Conservation (phyloP, 2,888 invertebrate species). For the Brachypterus glaber region DNA sequence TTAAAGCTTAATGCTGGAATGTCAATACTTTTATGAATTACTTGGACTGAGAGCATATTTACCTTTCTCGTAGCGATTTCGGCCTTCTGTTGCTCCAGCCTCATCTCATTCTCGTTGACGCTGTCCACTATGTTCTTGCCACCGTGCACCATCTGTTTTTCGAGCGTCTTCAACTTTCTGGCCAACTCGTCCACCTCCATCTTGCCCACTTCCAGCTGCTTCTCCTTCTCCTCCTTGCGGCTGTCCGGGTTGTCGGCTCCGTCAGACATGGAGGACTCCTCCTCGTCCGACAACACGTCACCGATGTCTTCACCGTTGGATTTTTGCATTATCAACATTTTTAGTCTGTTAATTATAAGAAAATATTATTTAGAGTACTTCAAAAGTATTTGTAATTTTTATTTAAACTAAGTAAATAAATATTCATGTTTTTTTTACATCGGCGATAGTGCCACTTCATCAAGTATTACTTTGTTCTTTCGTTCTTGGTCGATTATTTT, state of each 20-base stretch:
- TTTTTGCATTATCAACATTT: slow-evolving; percentile 34
- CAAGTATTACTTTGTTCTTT: too few relatives aligned
- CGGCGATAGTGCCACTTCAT: too few relatives aligned
- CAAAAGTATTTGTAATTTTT: too few relatives aligned
- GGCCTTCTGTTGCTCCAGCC: slow-evolving; percentile 71
- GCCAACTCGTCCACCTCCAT: slow-evolving; percentile 67
- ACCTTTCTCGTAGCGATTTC: slow-evolving; percentile 87
- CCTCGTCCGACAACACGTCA: slow-evolving; percentile 30
- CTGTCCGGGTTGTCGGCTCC: slow-evolving; percentile 37
- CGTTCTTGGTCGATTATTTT: too few relatives aligned
- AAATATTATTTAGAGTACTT: too few relatives aligned
- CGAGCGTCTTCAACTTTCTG: slow-evolving; percentile 71
- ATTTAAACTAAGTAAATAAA: too few relatives aligned
- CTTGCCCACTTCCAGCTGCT: slow-evolving; percentile 42
- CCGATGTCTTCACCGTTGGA: slow-evolving; percentile 36
- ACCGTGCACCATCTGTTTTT: slow-evolving; percentile 89
- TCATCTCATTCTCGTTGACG: slow-evolving; percentile 86
- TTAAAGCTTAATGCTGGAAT: too few relatives aligned
- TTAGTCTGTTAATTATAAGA: too few relatives aligned
- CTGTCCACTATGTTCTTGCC: slow-evolving; percentile 92
- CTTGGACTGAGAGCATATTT: slow-evolving; percentile 11
- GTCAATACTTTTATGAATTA: too few relatives aligned
- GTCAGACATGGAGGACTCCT: slow-evolving; percentile 19
- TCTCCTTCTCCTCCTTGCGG: slow-evolving; percentile 40
- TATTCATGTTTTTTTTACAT: too few relatives aligned